Base-by-base conservation (phyloP, 2,113 vertebrate species). In the Actenoides lindsayi region DNA sequence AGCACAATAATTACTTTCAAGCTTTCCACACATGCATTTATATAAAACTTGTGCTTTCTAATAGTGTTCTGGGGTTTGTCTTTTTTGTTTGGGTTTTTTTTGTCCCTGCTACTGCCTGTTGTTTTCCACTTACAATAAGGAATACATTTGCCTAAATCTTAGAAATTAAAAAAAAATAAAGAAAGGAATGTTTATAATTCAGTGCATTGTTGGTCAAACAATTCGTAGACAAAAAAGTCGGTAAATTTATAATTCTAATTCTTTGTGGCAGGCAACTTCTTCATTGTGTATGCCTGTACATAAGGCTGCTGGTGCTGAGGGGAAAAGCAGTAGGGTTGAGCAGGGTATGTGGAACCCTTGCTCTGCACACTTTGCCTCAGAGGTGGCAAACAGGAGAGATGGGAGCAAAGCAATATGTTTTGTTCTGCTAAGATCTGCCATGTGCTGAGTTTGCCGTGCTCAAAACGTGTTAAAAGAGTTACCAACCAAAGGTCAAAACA, bases 231-330 rank as follows among this genome's bases (percentile, higher is more conserved):
- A 59, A 56, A 83, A 63, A 39, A 50, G 14, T 9, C 60, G 4
- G 5, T 16, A 37, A 37, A 64, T 59, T 42, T 73, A 8, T n/a
- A 75, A n/a, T 16, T 37, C 5, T 25, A 56, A 7, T 14, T 79
- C 4, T 13, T 69, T 68, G 25, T 50, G 35, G 31, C 17, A 67
- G 35, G 33, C 6, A 84, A 51, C 13, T 30, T 20, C n/a, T 37
- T 57, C 25, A 28, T 5, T 63, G 44, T 6, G 13, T 57, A 27
- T 21, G 4, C 3, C 13, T 62, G 5, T 35, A 20, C 0, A 0
- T 23, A 37, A 76, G 5, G 5, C 13, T 93, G 33, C 10, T 59
- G 23, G 15, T 41, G 51, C 5, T 24, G 44, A 65, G 4, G 6
- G 19, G 8, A 30, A 53, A 69, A 62, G 1, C 10, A 33, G 6